These are phyloP conservation scores for Flexamia atlantica DNA, from an alignment of 2,888 invertebrate species.

Conservation along the genomic window DNA sequence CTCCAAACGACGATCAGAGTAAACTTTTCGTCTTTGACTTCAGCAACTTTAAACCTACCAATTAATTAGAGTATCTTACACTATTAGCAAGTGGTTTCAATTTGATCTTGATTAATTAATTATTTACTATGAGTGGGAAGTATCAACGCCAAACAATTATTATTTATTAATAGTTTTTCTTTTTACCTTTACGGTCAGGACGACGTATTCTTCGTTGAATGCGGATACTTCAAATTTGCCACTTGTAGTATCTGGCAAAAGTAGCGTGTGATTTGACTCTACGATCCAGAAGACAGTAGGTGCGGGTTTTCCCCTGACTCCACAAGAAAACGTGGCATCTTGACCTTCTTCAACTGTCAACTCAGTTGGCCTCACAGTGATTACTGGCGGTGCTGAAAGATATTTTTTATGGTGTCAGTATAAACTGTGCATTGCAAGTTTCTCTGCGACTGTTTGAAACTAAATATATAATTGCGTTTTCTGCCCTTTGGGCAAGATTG, in stretches of 20 bases:
- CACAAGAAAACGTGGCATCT: conserved; percentile 88
- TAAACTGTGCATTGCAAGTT: no score
- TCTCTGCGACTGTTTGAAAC: no score
- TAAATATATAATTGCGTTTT: no score
- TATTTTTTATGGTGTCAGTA: neutral
- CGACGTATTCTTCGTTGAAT: conserved; percentile 72
- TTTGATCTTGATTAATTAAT: no score
- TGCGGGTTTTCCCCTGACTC: conserved; percentile 88
- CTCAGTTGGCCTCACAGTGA: conserved; percentile 82
- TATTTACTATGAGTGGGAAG: no score
- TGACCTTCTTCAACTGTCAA: conserved; percentile 84
- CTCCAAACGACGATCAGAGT: no score
- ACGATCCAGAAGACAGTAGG: conserved; percentile 94
- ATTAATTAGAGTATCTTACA: no score
- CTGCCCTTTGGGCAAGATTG: no score
- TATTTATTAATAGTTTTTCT: neutral
- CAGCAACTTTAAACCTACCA: no score
- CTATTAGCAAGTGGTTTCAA: no score
- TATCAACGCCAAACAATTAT: no score
- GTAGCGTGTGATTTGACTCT: conserved; percentile 89
- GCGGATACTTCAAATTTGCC: conserved; percentile 86
- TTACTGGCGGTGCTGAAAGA: conserved; percentile 81
- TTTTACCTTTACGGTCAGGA: conserved; percentile 26
- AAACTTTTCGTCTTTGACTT: no score
- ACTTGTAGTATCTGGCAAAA: conserved; percentile 86